A percentile compares a stretch with the other conserved stretches of the same genome.
phyloP scores from a whole-genome alignment of 2,113 vertebrate species.

The Corvus cornix region DNA sequence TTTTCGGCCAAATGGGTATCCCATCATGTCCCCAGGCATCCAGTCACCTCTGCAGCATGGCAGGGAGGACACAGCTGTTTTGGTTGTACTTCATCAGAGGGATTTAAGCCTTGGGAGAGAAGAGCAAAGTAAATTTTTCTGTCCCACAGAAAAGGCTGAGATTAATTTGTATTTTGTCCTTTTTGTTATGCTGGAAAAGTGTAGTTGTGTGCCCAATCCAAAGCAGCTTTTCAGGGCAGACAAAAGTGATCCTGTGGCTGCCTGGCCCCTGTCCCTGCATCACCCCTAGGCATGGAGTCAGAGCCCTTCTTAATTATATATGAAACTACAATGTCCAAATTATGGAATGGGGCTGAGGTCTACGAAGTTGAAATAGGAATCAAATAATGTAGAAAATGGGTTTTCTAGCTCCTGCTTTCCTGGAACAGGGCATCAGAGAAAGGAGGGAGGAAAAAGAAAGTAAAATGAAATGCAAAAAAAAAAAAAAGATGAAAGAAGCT shows the following conservation, averaged over 20 bases:
- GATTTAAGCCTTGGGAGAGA: neutral
- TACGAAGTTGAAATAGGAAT: neutral
- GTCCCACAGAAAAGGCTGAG: neutral
- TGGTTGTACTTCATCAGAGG: neutral
- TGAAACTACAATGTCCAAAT: neutral
- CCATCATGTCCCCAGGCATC: neutral
- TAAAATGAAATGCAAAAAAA: neutral
- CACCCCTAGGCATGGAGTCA: fast-evolving
- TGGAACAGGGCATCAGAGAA: neutral
- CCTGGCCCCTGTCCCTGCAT: neutral
- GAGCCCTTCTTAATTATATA: neutral
- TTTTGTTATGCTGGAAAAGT: neutral
- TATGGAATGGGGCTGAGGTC: neutral
- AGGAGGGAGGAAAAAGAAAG: too few relatives aligned
- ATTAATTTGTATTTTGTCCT: fast-evolving
- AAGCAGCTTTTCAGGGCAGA: neutral
- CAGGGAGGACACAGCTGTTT: neutral
- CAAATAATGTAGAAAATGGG: neutral
- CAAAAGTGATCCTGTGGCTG: neutral
- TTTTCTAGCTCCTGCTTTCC: neutral
- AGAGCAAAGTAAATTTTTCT: neutral
- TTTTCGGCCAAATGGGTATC: neutral
- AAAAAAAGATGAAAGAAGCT: neutral
- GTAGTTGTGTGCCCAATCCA: neutral
- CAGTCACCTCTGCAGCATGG: neutral